Percentiles rank a stretch among this genome's conserved stretches.
phyloP scores from a whole-genome alignment of 2,888 invertebrate genomes.

The Morpho achilles region DNA sequence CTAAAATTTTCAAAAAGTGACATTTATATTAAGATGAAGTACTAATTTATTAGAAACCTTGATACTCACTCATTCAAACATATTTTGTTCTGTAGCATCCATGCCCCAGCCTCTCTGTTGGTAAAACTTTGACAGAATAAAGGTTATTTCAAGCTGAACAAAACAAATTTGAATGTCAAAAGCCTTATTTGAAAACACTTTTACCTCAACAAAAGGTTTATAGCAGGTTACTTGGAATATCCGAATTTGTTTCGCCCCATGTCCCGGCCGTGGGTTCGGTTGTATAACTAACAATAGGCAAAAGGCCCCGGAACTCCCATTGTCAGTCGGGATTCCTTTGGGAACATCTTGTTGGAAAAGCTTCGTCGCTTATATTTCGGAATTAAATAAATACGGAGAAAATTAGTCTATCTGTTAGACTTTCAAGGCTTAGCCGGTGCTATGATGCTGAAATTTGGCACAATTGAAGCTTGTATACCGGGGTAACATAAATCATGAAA shows the following conservation, averaged over 20 bases:
- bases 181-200: background rate
- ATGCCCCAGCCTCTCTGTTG: too few species aligned
- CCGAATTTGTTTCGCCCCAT: constrained; percentile 8
- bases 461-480: too few species aligned
- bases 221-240: constrained; percentile 1
- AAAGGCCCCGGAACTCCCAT: background rate
- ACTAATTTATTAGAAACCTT: too few species aligned
- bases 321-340: constrained; percentile 1
- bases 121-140: too few species aligned
- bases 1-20: too few species aligned
- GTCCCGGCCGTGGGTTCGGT: background rate
- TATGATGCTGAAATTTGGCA: too few species aligned
- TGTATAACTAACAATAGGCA: constrained; percentile 1
- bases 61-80: too few species aligned
- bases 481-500: too few species aligned
- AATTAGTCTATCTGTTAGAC: background rate
- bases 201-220: background rate
- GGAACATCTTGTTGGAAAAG: constrained; percentile 1
- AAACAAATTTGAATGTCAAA: constrained; percentile 1
- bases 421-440: too few species aligned
- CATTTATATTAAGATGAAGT: too few species aligned
- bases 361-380: constrained; percentile 2
- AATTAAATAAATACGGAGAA: background rate
- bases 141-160: too few species aligned
- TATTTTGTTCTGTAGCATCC: too few species aligned